Base-by-base conservation (phyloP, 2,888 invertebrate species). In the Halocaridina rubra region DNA sequence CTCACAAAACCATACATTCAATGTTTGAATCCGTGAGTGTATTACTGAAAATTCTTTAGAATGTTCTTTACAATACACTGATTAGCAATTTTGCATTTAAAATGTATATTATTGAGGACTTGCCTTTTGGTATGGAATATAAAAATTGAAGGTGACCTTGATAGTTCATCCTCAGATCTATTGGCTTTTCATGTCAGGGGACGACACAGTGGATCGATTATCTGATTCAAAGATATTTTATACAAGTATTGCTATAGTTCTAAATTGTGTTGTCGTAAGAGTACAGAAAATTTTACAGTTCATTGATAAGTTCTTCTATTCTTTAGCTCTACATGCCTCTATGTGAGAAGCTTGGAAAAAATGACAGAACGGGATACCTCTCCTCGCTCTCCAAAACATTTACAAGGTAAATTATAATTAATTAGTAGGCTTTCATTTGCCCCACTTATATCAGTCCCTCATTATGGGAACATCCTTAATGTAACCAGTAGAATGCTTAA, bases 291-390 rank as follows among this genome's bases (percentile, higher is more conserved):
- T 13, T 33, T n/a, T 10, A 30, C 27, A 0, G 3, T n/a, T 27
- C 13, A 29, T 27, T 5, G 24, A 16, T 77, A 0, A 27, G n/a
- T 16, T 13, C 1, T 10, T 29, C 8, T 24, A 2, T n/a, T n/a
- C n/a, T n/a, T 16, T 59, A 82, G 82, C 57, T 82, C 33, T 78
- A 78, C n/a, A 16, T 77, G 61, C 82, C 82, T 27, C 39, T 82
- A 8, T 82, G 77, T 82, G 82, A 82, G 46, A 53, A 77, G n/a
- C 78, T 82, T 1, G 82, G 82, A 19, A 82, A 61, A n/a, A 77
- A 19, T 13, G 82, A 82, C 72, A 22, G 82, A 27, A 82, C 82
- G 1, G 59, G 77, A n/a, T 78, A 82, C 71, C 71, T 82, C 39
- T 27, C 77, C 7, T 78, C 69, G 46, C 71, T 82, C 39, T 30